Conservation (phyloP, 2,113 vertebrate species). For the Tragelaphus buxtoni region DNA sequence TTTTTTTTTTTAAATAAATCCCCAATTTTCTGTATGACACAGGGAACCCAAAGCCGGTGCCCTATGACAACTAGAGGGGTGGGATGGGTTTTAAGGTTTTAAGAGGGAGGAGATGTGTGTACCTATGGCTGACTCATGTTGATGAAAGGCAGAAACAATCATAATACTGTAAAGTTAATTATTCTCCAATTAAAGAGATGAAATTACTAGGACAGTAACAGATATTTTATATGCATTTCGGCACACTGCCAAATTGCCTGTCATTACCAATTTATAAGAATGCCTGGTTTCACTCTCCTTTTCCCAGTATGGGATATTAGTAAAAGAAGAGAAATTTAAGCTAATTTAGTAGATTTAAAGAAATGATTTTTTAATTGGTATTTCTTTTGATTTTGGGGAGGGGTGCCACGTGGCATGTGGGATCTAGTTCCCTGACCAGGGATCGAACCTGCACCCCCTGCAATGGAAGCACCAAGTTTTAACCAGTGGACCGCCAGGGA, state of each 20-base stretch:
- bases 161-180: not conserved
- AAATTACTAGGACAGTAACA: not conserved
- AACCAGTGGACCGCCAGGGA: not conserved
- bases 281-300: not conserved
- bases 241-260: not conserved
- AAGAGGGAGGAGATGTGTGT: not conserved
- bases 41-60: not conserved
- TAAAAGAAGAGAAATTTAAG: not conserved
- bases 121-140: not conserved
- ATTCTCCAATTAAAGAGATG: not conserved
- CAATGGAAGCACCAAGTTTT: fast-evolving
- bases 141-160: not conserved
- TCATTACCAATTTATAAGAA: not conserved
- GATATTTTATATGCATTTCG: not conserved
- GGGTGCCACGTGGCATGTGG: not conserved
- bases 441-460: not conserved
- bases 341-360: not conserved
- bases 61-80: not conserved
- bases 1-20: not conserved
- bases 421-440: not conserved
- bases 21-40: not conserved
- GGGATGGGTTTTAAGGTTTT: not conserved
- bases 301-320: not conserved
- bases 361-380: not conserved
- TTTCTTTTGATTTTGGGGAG: not conserved